Conservation (phyloP, 1,140 invertebrate genomes). For the Idris sp. region DNA sequence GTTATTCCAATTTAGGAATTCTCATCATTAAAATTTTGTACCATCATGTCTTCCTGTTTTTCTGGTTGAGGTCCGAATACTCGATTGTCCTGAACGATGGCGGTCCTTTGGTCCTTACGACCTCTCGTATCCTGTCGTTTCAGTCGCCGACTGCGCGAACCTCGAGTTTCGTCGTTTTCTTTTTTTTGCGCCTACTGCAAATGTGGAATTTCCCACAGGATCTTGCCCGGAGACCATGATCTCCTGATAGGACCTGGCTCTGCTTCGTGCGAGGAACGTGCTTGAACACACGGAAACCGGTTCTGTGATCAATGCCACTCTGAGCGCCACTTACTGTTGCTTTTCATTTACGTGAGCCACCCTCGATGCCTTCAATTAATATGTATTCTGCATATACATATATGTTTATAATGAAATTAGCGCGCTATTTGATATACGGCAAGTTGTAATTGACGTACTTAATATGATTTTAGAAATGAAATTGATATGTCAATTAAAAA, state of each 20-base stretch:
- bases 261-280: conserved; percentile 67
- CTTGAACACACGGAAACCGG: conserved; percentile 58
- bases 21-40: no score
- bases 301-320: conserved; percentile 57
- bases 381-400: conserved; percentile 17
- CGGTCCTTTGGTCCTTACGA: conserved; percentile 60
- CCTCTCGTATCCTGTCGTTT: conserved; percentile 58
- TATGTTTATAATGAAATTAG: conserved; percentile 11
- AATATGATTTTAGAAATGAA: no score
- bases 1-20: no score
- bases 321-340: conserved; percentile 18
- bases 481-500: no score
- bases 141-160: conserved; percentile 39
- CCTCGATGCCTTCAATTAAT: conserved; percentile 32
- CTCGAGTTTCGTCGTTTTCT: conserved; percentile 35
- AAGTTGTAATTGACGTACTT: no score
- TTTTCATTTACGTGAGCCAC: conserved; percentile 45
- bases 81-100: conserved; percentile 72
- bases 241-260: conserved; percentile 74
- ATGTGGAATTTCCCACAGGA: conserved; percentile 59
- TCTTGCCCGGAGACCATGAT: conserved; percentile 60
- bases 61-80: conserved; percentile 71
- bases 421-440: conserved; percentile 2
- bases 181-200: conserved; percentile 40
- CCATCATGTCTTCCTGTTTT: conserved; percentile 73